Percentiles rank a stretch among this genome's conserved stretches.
These are phyloP conservation scores for Leptinotarsa undecemlineata DNA, from an alignment of 1,140 invertebrate genomes.

Conservation along the genomic window DNA sequence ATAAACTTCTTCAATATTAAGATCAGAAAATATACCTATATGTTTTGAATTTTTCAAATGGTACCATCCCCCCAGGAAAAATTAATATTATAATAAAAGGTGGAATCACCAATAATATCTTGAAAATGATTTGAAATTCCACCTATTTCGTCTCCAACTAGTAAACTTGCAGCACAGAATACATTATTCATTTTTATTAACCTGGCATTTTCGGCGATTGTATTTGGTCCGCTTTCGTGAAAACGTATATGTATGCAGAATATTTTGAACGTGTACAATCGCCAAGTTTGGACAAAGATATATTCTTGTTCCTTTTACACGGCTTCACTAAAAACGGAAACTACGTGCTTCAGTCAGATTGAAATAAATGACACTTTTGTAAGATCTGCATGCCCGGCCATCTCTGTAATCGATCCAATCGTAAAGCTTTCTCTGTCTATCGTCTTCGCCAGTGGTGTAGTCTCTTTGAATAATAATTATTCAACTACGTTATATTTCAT, in stretches of 20 bases:
- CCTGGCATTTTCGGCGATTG: background rate
- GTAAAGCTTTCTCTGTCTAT: constrained; percentile 33
- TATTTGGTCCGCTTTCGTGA: constrained; percentile 11
- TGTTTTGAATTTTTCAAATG: too few relatives aligned
- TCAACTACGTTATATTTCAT: too few relatives aligned
- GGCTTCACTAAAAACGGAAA: constrained; percentile 43
- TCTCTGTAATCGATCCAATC: constrained; percentile 44
- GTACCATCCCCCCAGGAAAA: too few relatives aligned
- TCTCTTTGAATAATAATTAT: background rate
- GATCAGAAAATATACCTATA: too few relatives aligned
- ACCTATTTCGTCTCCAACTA: background rate
- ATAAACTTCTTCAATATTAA: too few relatives aligned
- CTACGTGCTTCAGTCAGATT: constrained; percentile 35
- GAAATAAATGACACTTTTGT: constrained; percentile 44
- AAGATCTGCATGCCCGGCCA: constrained; percentile 42
- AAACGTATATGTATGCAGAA: constrained; percentile 19
- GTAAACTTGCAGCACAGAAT: background rate
- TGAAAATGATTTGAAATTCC: too few relatives aligned
- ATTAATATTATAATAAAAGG: too few relatives aligned
- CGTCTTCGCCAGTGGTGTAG: constrained; percentile 28
- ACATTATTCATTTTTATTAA: constrained; percentile 1
- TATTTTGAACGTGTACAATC: background rate
- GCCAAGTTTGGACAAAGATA: constrained; percentile 12
- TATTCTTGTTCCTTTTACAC: constrained; percentile 17
- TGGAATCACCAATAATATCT: too few relatives aligned